Percentiles rank a stretch among this genome's conserved stretches.
These are phyloP conservation scores for Phylloscopus trochilus DNA, from an alignment of 2,113 vertebrate species.

Conservation along the genomic window DNA sequence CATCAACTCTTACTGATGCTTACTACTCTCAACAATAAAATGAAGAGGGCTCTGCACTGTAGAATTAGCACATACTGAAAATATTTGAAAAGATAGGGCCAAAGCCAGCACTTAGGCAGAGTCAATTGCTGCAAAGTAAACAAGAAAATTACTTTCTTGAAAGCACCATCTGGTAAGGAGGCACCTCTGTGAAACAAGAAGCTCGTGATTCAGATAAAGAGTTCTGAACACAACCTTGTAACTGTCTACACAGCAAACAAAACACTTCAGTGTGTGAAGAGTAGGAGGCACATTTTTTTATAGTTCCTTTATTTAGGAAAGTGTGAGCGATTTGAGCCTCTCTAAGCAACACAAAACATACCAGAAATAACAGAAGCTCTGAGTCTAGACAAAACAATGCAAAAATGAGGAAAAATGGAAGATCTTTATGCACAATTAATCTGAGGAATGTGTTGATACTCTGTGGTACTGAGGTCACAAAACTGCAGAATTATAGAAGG, in stretches of 20 bases:
- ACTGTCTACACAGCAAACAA: background rate
- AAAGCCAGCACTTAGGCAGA: background rate
- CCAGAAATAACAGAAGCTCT: background rate
- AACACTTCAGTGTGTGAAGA: background rate
- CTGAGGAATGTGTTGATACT: background rate
- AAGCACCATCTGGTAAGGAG: conserved; percentile 1
- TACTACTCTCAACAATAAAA: background rate
- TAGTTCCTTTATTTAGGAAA: background rate
- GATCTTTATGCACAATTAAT: background rate
- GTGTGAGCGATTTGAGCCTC: background rate
- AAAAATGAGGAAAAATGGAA: background rate
- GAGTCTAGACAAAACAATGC: background rate
- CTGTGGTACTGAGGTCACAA: background rate
- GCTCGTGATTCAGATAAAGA: background rate
- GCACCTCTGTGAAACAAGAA: background rate
- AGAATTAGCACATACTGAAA: background rate
- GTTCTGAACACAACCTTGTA: background rate
- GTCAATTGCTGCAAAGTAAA: background rate
- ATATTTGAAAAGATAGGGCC: background rate
- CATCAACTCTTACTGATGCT: background rate
- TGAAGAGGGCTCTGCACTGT: background rate
- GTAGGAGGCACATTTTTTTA: background rate
- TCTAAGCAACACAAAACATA: background rate
- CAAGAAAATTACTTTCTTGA: conserved; percentile 10
- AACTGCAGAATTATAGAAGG: background rate